phyloP scores from a whole-genome alignment of 2,113 vertebrate genomes.

The Pseudorhombus dupliciocellatus region DNA sequence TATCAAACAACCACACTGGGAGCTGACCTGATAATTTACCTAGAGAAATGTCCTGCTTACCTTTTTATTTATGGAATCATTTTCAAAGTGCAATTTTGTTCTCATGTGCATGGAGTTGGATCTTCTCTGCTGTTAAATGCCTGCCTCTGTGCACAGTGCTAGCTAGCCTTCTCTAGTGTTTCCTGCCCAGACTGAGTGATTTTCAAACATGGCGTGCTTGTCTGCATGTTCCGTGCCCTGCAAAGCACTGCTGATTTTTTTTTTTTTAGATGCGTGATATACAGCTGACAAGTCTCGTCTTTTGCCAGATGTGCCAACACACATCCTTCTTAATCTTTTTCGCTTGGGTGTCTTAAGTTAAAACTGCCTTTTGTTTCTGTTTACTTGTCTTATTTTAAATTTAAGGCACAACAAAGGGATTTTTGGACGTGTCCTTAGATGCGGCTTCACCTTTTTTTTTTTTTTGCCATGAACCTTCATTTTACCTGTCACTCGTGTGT shows the following conservation, averaged over 20 bases:
- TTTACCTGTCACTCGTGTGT: background rate
- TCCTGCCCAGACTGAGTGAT: conserved; percentile 30
- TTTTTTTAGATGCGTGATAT: conserved; percentile 40
- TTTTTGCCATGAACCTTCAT: conserved; percentile 22
- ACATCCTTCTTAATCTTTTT: conserved; percentile 48
- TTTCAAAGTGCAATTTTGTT: conserved; percentile 71
- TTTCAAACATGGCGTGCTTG: conserved; percentile 39
- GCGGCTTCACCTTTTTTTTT: conserved; percentile 46
- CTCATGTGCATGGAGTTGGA: conserved; percentile 54
- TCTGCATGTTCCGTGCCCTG: conserved; percentile 63
- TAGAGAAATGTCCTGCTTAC: conserved; percentile 34
- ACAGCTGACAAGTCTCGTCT: conserved; percentile 48
- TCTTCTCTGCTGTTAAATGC: conserved; percentile 62
- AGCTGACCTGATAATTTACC: conserved; percentile 24
- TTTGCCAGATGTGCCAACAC: conserved; percentile 75
- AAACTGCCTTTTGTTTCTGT: conserved; percentile 53
- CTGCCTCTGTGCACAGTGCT: conserved; percentile 55
- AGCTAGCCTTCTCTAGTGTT: conserved; percentile 45
- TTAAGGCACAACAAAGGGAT: conserved; percentile 27
- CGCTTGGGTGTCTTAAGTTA: conserved; percentile 67
- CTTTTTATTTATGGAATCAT: conserved; percentile 20
- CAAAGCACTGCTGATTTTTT: conserved; percentile 51
- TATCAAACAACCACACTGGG: conserved; percentile 26
- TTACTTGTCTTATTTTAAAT: conserved; percentile 51
- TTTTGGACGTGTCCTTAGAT: conserved; percentile 46